phyloP scores from a whole-genome alignment of 2,113 vertebrate species.

The Oreochromis tanganicae region DNA sequence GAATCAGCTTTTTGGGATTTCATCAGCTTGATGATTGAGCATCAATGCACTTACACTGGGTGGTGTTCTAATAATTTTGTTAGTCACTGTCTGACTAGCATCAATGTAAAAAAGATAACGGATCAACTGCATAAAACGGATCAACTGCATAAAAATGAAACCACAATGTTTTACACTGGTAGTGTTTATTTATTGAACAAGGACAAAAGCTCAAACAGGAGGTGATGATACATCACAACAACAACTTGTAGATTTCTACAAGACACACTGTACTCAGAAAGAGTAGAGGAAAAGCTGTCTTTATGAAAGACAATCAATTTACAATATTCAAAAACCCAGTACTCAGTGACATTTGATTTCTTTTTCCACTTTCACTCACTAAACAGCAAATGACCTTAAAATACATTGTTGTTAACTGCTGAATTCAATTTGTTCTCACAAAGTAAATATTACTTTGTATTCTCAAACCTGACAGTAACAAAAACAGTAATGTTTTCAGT shows the following conservation, averaged over 20 bases:
- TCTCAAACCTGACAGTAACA: background rate
- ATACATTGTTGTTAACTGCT: background rate
- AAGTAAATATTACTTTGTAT: background rate
- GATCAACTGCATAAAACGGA: background rate
- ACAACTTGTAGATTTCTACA: constrained; percentile 18
- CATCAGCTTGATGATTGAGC: background rate
- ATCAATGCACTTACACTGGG: background rate
- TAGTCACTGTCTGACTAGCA: background rate
- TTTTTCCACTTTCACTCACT: background rate
- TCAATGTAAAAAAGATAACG: background rate
- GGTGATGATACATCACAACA: constrained; percentile 26
- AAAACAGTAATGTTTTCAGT: background rate
- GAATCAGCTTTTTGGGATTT: background rate
- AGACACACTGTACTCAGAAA: constrained; percentile 12
- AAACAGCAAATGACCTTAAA: background rate
- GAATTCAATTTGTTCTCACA: background rate
- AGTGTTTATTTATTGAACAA: background rate
- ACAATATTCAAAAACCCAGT: background rate
- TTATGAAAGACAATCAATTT: background rate
- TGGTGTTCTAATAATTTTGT: background rate
- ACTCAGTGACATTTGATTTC: background rate
- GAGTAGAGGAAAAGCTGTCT: constrained; percentile 4
- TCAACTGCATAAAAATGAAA: background rate
- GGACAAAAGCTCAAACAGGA: background rate
- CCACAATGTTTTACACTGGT: background rate